Evolutionary conservation across 2,797 vertebrate genomes (phyloP).

Genomic region (Spinus pinus): DNA sequence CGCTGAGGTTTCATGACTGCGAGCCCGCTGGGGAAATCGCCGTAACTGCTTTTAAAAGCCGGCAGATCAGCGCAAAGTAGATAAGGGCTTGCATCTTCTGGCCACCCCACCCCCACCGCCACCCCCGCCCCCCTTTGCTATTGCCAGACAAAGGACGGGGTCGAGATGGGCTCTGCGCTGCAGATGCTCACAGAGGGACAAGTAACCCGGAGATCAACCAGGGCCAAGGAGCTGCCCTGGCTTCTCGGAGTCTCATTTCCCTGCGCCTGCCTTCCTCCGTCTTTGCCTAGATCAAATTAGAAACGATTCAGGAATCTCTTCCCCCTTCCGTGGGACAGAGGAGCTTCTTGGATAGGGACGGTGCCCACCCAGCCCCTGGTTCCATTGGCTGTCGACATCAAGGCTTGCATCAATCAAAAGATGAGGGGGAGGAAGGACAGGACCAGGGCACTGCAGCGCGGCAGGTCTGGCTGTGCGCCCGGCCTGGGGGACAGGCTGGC

Average conservation of each 20-base stretch:
- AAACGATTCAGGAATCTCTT: background rate
- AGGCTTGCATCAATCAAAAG: background rate
- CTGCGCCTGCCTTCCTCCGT: background rate
- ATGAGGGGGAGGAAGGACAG: background rate
- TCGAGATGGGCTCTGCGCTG: background rate
- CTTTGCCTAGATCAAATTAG: background rate
- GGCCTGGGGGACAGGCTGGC: background rate
- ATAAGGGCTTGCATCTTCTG: background rate
- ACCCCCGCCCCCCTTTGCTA: background rate
- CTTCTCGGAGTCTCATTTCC: background rate
- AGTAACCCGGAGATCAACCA: background rate
- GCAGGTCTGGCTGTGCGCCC: background rate
- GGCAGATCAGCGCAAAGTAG: background rate
- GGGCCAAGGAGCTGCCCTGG: background rate
- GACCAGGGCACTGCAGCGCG: background rate
- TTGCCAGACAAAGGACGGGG: slow-evolving; percentile 1
- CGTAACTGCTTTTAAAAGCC: background rate
- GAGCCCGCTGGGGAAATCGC: background rate
- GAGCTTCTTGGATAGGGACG: background rate
- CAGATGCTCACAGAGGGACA: slow-evolving; percentile 13
- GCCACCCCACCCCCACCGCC: background rate
- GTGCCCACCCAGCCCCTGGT: background rate
- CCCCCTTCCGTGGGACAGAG: background rate
- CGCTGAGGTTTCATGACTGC: background rate
- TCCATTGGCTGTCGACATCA: slow-evolving; percentile 1